Evolutionary conservation across 2,797 vertebrate genomes (phyloP).

Genomic region (Staurois parvus): DNA sequence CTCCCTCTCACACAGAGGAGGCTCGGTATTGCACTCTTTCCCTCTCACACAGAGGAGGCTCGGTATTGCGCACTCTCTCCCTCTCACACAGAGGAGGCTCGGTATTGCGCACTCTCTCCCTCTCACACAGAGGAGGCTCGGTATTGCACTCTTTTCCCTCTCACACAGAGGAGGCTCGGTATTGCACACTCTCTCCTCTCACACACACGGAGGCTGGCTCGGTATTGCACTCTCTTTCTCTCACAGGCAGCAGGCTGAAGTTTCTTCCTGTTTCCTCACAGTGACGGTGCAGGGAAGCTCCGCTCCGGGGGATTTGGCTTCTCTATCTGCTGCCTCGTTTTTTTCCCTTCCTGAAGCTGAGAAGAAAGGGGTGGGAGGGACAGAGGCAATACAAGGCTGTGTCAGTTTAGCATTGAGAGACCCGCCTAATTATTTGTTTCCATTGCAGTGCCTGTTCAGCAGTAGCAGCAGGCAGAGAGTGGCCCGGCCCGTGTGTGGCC

Average conservation of each 20-base stretch:
- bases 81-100: no score
- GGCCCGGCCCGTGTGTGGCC: constrained; percentile 21
- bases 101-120: no score
- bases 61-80: no score
- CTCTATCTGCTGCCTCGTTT: constrained; percentile 57
- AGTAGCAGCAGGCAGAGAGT: constrained; percentile 34
- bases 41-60: no score
- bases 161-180: no score
- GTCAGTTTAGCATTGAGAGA: constrained; percentile 53
- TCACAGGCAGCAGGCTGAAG: constrained; percentile 64
- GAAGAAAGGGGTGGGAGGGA: constrained; percentile 59
- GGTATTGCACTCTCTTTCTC: no score
- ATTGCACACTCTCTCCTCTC: no score
- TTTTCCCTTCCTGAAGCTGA: constrained; percentile 45
- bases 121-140: no score
- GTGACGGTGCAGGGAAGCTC: constrained; percentile 62
- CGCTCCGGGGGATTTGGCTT: constrained; percentile 61
- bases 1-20: no score
- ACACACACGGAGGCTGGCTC: no score
- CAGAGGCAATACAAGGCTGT: constrained; percentile 53
- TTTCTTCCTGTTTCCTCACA: constrained; percentile 66
- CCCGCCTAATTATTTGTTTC: constrained; percentile 57
- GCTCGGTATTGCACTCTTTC: no score
- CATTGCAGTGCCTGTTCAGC: constrained; percentile 44
- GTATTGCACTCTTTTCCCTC: no score